A percentile compares a stretch with the other conserved stretches of the same genome.
phyloP scores from a whole-genome alignment of 1,140 invertebrate genomes.

The Trichonephila clavipes region DNA sequence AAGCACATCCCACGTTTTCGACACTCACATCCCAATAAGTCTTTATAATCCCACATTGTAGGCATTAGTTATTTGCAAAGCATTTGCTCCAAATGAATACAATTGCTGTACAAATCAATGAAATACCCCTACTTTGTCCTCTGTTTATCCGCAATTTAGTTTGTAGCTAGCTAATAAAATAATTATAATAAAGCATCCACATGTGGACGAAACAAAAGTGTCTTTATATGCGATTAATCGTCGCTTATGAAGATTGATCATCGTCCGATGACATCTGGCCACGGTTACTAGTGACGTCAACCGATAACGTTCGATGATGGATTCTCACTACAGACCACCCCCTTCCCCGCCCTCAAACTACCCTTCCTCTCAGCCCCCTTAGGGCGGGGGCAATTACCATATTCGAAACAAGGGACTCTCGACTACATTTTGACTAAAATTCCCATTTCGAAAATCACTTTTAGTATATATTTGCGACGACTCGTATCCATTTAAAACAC shows the following conservation, averaged over 20 bases:
- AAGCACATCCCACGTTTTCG: background rate
- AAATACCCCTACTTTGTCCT: background rate
- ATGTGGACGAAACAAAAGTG: slow-evolving; percentile 65
- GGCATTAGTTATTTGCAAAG: no score
- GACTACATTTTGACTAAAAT: slow-evolving; percentile 14
- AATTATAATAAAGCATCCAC: slow-evolving; percentile 45
- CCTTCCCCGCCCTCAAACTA: background rate
- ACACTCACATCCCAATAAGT: no score
- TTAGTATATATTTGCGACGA: background rate
- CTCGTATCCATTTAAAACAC: background rate
- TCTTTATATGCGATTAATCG: slow-evolving; percentile 67
- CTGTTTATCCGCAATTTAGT: slow-evolving; percentile 21
- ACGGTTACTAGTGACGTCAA: slow-evolving; percentile 62
- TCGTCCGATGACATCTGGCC: slow-evolving; percentile 62
- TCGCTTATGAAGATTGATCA: slow-evolving; percentile 73
- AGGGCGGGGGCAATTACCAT: slow-evolving; percentile 44
- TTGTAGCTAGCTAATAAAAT: slow-evolving; percentile 56
- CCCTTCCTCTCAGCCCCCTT: background rate
- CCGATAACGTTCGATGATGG: slow-evolving; percentile 74
- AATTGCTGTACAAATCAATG: background rate
- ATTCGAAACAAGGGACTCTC: slow-evolving; percentile 13
- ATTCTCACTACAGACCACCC: slow-evolving; percentile 43
- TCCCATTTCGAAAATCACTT: slow-evolving; percentile 28
- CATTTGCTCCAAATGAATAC: background rate
- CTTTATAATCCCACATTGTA: background rate